phyloP scores from a whole-genome alignment of 2,113 vertebrate species.

The Geococcyx californianus region DNA sequence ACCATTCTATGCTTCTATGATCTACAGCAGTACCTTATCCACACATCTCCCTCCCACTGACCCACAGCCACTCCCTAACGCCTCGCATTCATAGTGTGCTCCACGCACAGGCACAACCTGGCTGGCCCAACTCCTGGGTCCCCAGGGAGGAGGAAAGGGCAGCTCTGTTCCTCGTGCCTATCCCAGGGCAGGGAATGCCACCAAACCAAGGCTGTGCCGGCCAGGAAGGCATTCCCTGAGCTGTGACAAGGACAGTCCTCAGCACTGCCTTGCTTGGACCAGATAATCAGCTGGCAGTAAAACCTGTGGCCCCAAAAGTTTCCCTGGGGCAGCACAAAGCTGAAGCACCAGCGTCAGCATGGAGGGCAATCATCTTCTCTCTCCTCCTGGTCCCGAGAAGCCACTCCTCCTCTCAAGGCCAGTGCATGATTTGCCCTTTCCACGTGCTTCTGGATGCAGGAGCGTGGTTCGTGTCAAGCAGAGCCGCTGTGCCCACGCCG shows the following conservation, averaged over 20 bases:
- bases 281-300: background rate
- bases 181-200: background rate
- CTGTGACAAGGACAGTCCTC: background rate
- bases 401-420: fast-evolving
- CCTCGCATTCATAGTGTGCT: background rate
- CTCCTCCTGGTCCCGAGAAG: fast-evolving
- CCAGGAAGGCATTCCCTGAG: background rate
- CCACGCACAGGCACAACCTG: fast-evolving
- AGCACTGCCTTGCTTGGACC: background rate
- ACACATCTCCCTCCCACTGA: background rate
- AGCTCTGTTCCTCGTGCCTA: background rate
- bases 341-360: fast-evolving
- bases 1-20: no score
- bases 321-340: no score
- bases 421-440: background rate
- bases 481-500: background rate
- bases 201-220: background rate
- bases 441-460: background rate
- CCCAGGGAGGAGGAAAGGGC: fast-evolving
- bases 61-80: background rate
- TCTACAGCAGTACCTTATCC: background rate
- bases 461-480: fast-evolving
- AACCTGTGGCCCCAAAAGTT: fast-evolving
- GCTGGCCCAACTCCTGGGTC: background rate
- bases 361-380: background rate